A percentile compares a stretch with the other conserved stretches of the same genome.
Evolutionary conservation across 1,140 invertebrate genomes (phyloP).

Genomic region (Thaumetopoea pityocampa): DNA sequence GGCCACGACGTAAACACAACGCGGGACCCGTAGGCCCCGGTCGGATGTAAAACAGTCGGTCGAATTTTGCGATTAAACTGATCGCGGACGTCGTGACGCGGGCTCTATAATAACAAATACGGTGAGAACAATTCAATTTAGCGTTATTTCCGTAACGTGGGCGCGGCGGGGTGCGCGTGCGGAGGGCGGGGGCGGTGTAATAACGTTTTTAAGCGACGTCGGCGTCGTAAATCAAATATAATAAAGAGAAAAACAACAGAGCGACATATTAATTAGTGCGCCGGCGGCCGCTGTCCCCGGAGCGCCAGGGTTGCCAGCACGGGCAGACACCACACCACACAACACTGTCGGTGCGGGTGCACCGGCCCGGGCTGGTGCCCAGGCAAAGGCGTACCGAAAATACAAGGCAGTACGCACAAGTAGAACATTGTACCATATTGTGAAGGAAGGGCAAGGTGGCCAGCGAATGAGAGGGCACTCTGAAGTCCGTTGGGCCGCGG

Average conservation of each 20-base stretch:
- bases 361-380: no score
- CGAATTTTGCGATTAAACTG: conserved; percentile 32
- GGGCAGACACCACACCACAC: no score
- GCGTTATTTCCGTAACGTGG: conserved; percentile 47
- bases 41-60: conserved; percentile 37
- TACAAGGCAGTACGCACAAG: no score
- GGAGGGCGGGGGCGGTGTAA: conserved; percentile 43
- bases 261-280: conserved; percentile 45
- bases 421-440: no score
- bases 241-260: conserved; percentile 49
- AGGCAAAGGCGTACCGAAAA: no score
- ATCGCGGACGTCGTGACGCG: conserved; percentile 29
- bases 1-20: no score
- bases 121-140: conserved; percentile 45
- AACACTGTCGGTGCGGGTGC: no score
- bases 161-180: no score
- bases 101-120: conserved; percentile 45
- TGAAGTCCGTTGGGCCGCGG: no score
- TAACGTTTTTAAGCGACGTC: conserved; percentile 44
- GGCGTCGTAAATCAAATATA: conserved; percentile 48
- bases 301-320: conserved; percentile 8
- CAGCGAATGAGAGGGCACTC: no score
- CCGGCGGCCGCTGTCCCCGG: conserved; percentile 6
- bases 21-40: conserved; percentile 8
- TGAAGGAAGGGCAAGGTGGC: no score